Evolutionary conservation across 2,113 vertebrate genomes (phyloP), one percentile per base, ranked within the genome.

Genomic region (Arenaria interpres): DNA sequence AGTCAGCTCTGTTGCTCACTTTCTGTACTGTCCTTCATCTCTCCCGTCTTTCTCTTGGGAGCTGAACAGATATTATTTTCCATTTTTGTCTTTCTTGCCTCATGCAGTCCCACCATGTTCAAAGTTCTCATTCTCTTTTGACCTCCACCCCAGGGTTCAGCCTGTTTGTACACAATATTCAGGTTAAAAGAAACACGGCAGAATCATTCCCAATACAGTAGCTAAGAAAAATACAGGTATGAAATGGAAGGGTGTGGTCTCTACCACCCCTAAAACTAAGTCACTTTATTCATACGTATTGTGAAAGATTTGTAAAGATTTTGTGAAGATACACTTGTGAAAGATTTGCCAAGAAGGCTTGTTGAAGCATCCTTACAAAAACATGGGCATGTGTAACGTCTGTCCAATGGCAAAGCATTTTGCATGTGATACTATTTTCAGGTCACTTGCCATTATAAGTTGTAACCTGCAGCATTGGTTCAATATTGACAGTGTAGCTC

Each of bases 341-440:
- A 54, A 54, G 53, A 54, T 15, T 69, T 83, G 24, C 50, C 45
- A 59, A 53, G 68, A 68, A 48, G 28, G 15, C 30, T 62, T 1
- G 0, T 25, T 66, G 12, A 88, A 75, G 32, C 5, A 30, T 53
- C 50, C 30, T 72, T 60, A 43, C 14, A 39, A 46, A 77, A 27
- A 18, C 20, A 2, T 0, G 11, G 33, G n/a, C n/a, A 30, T 0
- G 1, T 46, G 25, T 45, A 25, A 24, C 1, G 1, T n/a, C 48
- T 73, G 69, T 19, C 24, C 15, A 35, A n/a, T 19, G 32, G 35
- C 43, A 67, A 46, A 39, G 43, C 24, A 15, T 9, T 67, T 50
- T 57, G 53, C 4, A 5, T 22, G 56, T 25, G 35, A 12, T 0
- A 14, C 53, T 41, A n/a, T 66, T 93, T 95, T 27, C n/a, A 46